Evolutionary conservation across 2,888 invertebrate species (phyloP).

Genomic region (Pheosia tremula): DNA sequence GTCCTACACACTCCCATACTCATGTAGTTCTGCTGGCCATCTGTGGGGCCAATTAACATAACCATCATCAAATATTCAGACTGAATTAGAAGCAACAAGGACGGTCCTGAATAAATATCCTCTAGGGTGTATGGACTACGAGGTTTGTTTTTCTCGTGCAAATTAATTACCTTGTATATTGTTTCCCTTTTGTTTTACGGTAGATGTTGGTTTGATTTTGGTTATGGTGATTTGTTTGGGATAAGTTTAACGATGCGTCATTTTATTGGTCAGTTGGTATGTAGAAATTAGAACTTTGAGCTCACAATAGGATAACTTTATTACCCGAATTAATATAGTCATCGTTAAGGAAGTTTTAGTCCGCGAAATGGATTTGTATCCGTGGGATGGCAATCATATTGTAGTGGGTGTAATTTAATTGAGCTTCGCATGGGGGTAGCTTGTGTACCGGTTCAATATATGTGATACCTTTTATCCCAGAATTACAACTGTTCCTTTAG

Average conservation of each 20-base stretch:
- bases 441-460: no score
- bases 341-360: no score
- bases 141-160: slow-evolving; percentile 33
- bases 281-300: neutral
- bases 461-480: no score
- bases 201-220: slow-evolving; percentile 31
- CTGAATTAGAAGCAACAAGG: slow-evolving; percentile 15
- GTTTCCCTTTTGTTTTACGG: slow-evolving; percentile 31
- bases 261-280: neutral
- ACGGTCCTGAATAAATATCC: slow-evolving; percentile 37
- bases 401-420: no score
- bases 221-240: slow-evolving; percentile 37
- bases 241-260: slow-evolving; percentile 7
- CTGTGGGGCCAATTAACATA: slow-evolving; percentile 45
- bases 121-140: slow-evolving; percentile 13
- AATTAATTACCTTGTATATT: slow-evolving; percentile 36
- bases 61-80: slow-evolving; percentile 23
- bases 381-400: no score
- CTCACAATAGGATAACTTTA: no score
- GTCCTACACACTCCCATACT: slow-evolving; percentile 77
- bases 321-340: no score
- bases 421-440: no score
- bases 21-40: slow-evolving; percentile 74
- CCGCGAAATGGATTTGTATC: no score
- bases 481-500: no score